Evolutionary conservation across 92 coral and sea anemone species (phyloP), one percentile per base, ranked within the genome.

Genomic region (Nematostella vectensis): DNA sequence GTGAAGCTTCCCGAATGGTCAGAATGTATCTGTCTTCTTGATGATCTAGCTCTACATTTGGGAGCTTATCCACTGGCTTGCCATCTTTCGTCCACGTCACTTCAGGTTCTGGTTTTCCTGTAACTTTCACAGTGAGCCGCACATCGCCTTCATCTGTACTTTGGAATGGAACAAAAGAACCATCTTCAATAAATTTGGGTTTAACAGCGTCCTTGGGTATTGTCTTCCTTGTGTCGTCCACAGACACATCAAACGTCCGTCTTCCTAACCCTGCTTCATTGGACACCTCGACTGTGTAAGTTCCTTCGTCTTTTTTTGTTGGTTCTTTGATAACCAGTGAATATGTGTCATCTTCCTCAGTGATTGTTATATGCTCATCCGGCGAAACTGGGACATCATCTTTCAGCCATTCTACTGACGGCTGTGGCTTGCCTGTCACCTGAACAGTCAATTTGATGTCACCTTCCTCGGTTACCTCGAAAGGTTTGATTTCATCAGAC

Each of bases 81-180:
- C 61, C 94, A 52, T 79, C 83, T 56, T 78, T 88, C 24, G 65
- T 75, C 96, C 96, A 88, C 3, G 54, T 54, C 16, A 88, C 85
- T 11, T 71, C 77, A 21, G 96, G 89, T 56, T 51, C 75, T 1
- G 88, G 96, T 23, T 68, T 61, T 11, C 85, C 83, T 47, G 63
- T 76, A 1, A 77, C 72, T 25, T 57, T 38, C 28, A 58, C 74
- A 24, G 81, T 69, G 20, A 81, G 38, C 43, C 55, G 65, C 17
- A 79, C 29, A 40, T 75, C 93, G 1, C 70, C 88, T 13, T 49
- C 81, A 27, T 80, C 85, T 13, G 96, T 78, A 19, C 82, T 63
- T 50, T 78, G 71, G 57, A 87, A 60, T 15, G 88, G 88, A 15
- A 39, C 69, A 29, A 66, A 55, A 4, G 67, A 49, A 6, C 54